Percentiles rank a stretch among this genome's conserved stretches.
Evolutionary conservation across 1,140 invertebrate genomes (phyloP).

Genomic region (Drosophila malerkotliana): DNA sequence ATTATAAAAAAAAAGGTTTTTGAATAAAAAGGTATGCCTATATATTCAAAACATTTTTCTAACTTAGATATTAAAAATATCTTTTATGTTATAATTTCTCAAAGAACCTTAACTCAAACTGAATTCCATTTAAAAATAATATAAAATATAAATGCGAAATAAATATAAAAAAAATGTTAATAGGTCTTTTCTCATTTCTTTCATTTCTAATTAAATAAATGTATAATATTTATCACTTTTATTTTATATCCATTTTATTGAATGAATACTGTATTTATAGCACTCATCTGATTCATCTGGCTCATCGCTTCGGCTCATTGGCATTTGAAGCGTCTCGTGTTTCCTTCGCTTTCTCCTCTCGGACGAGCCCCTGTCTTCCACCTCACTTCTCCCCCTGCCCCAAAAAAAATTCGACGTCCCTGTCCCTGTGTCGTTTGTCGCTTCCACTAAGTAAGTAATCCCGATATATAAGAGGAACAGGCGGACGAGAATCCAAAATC

Average conservation of each 20-base stretch:
- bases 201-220: too few relatives aligned
- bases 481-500: conserved; percentile 41
- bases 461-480: conserved; percentile 41
- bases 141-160: too few relatives aligned
- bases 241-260: background rate
- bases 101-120: too few relatives aligned
- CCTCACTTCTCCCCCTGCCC: background rate
- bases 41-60: too few relatives aligned
- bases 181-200: too few relatives aligned
- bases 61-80: too few relatives aligned
- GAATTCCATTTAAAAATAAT: too few relatives aligned
- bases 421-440: conserved; percentile 28
- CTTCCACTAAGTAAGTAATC: conserved; percentile 73
- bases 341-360: conserved; percentile 40
- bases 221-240: too few relatives aligned
- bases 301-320: conserved; percentile 67
- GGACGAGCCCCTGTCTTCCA: background rate
- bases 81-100: too few relatives aligned
- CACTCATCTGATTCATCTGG: conserved; percentile 31
- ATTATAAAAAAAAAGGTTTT: too few relatives aligned
- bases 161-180: too few relatives aligned
- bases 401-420: conserved; percentile 4
- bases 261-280: conserved; percentile 4
- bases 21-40: too few relatives aligned
- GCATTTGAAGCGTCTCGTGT: conserved; percentile 74